phyloP scores from a whole-genome alignment of 2,113 vertebrate species.

The Otolemur garnettii region DNA sequence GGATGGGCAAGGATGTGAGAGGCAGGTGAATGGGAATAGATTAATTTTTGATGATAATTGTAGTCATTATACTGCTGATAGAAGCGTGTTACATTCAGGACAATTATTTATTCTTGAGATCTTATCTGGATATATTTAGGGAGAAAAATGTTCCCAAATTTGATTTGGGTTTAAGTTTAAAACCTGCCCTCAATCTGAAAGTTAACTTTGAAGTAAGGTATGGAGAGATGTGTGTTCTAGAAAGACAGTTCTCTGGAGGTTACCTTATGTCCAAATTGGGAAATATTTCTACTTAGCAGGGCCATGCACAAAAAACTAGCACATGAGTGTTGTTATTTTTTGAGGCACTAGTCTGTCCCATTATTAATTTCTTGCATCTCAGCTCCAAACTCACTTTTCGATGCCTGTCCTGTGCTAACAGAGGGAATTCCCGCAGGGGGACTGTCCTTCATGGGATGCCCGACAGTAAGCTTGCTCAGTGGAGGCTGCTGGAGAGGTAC shows the following conservation, averaged over 20 bases:
- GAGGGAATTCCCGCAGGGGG: not conserved
- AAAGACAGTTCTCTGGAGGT: not conserved
- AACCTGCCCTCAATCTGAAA: not conserved
- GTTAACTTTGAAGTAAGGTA: not conserved
- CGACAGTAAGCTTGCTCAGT: not conserved
- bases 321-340: not conserved
- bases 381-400: not conserved
- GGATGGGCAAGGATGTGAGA: not conserved
- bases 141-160: not conserved
- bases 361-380: slow-evolving; percentile 23
- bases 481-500: not conserved
- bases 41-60: not conserved
- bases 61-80: not conserved
- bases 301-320: not conserved
- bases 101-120: not conserved
- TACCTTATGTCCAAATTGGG: not conserved
- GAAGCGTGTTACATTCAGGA: not conserved
- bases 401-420: not conserved
- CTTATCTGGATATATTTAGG: slow-evolving; percentile 5
- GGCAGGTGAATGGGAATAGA: not conserved
- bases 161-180: not conserved
- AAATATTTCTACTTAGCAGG: not conserved
- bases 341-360: not conserved
- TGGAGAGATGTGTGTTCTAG: not conserved
- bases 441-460: not conserved